A percentile compares a stretch with the other conserved stretches of the same genome.
Evolutionary conservation across 2,888 invertebrate species (phyloP).

Genomic region (Metallyticus violacea): DNA sequence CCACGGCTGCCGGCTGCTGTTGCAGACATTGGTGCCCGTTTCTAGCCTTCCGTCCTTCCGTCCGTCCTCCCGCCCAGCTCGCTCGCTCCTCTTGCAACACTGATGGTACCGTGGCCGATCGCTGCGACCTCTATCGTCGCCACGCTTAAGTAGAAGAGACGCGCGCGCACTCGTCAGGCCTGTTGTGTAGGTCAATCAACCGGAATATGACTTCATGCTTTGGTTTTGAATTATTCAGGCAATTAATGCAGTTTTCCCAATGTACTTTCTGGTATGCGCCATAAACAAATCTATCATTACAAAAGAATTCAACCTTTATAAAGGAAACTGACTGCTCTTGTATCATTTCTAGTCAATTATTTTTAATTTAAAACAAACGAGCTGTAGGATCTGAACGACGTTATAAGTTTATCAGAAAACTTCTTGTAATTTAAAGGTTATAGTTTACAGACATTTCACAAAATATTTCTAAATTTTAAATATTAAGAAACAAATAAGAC

Average conservation of each 20-base stretch:
- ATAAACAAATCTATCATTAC: too few relatives aligned
- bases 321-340: too few relatives aligned
- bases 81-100: slow-evolving; percentile 1
- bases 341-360: too few relatives aligned
- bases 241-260: neutral
- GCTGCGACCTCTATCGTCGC: neutral
- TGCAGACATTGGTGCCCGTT: neutral
- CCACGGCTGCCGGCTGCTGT: slow-evolving; percentile 17
- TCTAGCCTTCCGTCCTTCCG: neutral
- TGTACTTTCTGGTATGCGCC: neutral
- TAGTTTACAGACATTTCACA: too few relatives aligned
- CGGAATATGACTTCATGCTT: neutral
- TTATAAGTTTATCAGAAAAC: too few relatives aligned
- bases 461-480: too few relatives aligned
- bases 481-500: too few relatives aligned
- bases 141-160: neutral
- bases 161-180: neutral
- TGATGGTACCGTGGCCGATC: neutral
- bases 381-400: too few relatives aligned
- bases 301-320: too few relatives aligned
- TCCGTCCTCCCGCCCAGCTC: neutral
- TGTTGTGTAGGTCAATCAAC: slow-evolving; percentile 12
- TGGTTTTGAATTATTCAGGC: neutral
- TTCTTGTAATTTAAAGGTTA: too few relatives aligned
- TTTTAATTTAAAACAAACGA: too few relatives aligned